Evolutionary conservation across 2,113 vertebrate genomes (phyloP).

Genomic region (Tamias sibiricus): DNA sequence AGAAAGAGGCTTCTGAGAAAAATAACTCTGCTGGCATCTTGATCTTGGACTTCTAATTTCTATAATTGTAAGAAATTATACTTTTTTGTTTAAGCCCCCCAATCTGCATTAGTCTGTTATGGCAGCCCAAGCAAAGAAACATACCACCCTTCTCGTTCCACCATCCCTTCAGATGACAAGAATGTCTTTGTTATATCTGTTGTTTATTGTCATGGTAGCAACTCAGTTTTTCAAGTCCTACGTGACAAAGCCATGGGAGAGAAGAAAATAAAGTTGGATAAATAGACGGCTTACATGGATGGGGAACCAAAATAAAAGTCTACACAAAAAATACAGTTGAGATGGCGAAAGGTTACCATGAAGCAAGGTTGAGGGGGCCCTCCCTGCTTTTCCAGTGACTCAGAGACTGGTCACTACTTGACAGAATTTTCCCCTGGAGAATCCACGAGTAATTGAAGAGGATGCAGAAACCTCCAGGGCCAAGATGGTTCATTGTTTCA

Average conservation of each 20-base stretch:
- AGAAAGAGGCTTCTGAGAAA: not conserved
- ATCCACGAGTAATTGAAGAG: not conserved
- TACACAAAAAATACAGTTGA: not conserved
- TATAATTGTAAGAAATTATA: not conserved
- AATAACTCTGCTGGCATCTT: not conserved
- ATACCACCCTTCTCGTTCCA: not conserved
- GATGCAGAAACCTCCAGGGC: not conserved
- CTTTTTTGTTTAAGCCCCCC: not conserved
- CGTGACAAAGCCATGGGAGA: conserved; percentile 25
- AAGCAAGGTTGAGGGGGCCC: not conserved
- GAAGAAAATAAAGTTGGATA: not conserved
- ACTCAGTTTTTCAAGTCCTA: not conserved
- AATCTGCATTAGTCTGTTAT: not conserved
- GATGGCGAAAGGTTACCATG: not conserved
- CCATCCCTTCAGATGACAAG: not conserved
- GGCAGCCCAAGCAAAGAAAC: not conserved
- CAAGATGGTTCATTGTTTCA: not conserved
- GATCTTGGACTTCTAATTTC: not conserved
- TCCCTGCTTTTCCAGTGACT: conserved; percentile 49
- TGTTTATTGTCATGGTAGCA: not conserved
- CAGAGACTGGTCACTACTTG: conserved; percentile 24
- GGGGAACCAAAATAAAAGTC: conserved; percentile 39
- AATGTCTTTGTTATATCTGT: not conserved
- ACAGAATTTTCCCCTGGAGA: conserved; percentile 35
- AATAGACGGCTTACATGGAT: not conserved